These are phyloP conservation scores for Barnardius zonarius DNA, from an alignment of 2,113 vertebrate genomes.

Conservation along the genomic window DNA sequence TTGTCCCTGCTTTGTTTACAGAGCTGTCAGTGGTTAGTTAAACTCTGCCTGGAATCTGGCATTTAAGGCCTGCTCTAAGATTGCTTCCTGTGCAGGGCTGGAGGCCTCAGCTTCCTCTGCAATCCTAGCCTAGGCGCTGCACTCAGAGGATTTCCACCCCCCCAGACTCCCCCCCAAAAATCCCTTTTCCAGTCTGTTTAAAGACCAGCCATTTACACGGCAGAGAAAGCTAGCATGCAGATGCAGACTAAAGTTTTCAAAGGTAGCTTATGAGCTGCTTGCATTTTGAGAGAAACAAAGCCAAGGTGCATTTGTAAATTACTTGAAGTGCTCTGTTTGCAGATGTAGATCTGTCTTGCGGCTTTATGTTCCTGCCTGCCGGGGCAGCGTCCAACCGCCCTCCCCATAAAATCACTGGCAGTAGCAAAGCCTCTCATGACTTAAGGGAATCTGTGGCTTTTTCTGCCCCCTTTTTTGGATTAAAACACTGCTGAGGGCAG, in stretches of 20 bases:
- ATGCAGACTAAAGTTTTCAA: not conserved
- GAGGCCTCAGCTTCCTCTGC: constrained; percentile 81
- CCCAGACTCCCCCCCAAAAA: not conserved
- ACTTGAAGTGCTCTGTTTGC: not conserved
- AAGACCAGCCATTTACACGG: not conserved
- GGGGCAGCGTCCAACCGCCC: not conserved
- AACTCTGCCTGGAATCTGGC: constrained; percentile 84
- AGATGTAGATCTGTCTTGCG: not conserved
- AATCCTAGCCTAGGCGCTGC: constrained; percentile 65
- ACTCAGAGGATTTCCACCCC: constrained; percentile 27
- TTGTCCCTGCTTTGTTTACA: constrained; percentile 80
- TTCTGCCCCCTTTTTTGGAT: not conserved
- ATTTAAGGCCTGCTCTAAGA: constrained; percentile 79
- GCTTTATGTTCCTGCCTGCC: not conserved
- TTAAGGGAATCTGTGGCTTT: not conserved
- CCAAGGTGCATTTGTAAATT: not conserved
- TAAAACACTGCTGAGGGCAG: not conserved
- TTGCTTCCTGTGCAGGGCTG: constrained; percentile 80
- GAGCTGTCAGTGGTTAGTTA: constrained; percentile 85
- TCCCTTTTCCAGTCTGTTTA: constrained; percentile 49
- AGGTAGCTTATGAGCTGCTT: not conserved
- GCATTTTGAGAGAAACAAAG: not conserved
- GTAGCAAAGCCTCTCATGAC: not conserved
- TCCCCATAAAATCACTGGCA: not conserved
- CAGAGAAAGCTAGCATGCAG: not conserved